Evolutionary conservation across 1,140 invertebrate genomes (phyloP).

Genomic region (Pomacea maculata): DNA sequence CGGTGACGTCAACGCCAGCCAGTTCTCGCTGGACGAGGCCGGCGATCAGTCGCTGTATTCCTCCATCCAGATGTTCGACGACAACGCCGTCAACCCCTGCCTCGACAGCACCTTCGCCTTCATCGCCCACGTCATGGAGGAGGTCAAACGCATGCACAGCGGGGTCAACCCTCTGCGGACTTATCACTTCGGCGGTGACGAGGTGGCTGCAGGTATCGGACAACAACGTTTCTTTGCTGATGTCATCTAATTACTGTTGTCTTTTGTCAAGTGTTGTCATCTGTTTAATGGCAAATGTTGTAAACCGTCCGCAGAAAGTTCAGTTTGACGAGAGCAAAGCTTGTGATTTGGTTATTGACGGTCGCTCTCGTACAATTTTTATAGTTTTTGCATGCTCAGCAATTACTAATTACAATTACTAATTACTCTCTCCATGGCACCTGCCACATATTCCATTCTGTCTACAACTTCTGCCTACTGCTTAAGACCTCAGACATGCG

Average conservation of each 20-base stretch:
- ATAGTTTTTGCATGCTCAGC: too few species aligned
- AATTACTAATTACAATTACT: too few species aligned
- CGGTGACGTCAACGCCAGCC: slow-evolving; percentile 20
- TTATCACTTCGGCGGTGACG: slow-evolving; percentile 59
- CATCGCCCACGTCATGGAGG: slow-evolving; percentile 39
- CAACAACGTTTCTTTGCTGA: slow-evolving; percentile 30
- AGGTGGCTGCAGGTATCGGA: slow-evolving; percentile 43
- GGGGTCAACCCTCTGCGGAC: slow-evolving; percentile 48
- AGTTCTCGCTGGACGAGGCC: slow-evolving; percentile 41
- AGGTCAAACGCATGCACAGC: slow-evolving; percentile 39
- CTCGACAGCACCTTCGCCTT: slow-evolving; percentile 54
- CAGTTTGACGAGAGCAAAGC: slow-evolving; percentile 29
- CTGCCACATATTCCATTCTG: too few species aligned
- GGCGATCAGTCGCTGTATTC: slow-evolving; percentile 52
- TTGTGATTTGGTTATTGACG: slow-evolving; percentile 35
- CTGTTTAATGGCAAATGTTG: not conserved
- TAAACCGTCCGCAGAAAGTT: too few species aligned
- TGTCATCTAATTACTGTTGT: not conserved
- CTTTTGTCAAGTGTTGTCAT: slow-evolving; percentile 35
- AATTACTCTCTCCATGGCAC: too few species aligned
- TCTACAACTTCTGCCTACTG: not conserved
- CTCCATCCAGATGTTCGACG: slow-evolving; percentile 55
- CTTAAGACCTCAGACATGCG: slow-evolving; percentile 40
- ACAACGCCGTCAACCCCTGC: slow-evolving; percentile 62
- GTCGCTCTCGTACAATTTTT: too few species aligned